Evolutionary conservation across 2,888 invertebrate genomes (phyloP).

Genomic region (Clepsis dumicolana): DNA sequence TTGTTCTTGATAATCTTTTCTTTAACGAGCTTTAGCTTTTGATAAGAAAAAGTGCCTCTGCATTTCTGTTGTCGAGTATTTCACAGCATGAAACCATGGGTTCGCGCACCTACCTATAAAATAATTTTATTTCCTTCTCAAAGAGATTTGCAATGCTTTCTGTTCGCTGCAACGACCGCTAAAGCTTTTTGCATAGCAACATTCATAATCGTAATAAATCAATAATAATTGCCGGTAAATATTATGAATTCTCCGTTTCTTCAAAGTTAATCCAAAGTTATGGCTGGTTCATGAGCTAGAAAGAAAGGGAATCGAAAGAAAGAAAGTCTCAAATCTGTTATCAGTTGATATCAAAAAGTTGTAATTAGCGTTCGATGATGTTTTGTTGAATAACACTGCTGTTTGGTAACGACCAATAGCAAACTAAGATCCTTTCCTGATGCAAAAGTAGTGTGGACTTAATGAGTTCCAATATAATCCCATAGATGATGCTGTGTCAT

Average conservation of each 20-base stretch:
- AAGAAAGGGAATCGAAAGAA: too few species aligned
- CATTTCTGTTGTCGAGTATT: background rate
- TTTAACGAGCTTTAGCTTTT: background rate
- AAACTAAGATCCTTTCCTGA: too few species aligned
- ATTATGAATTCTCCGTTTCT: background rate
- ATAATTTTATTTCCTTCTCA: conserved; percentile 2
- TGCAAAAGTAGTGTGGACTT: too few species aligned
- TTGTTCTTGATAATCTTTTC: background rate
- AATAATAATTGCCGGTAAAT: background rate
- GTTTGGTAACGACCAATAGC: too few species aligned
- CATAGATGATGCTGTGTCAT: too few species aligned
- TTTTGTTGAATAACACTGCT: too few species aligned
- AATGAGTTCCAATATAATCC: too few species aligned
- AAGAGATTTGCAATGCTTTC: background rate
- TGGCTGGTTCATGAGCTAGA: too few species aligned
- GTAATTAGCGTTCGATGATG: too few species aligned
- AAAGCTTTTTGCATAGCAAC: background rate
- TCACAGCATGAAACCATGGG: background rate
- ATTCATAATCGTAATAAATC: background rate
- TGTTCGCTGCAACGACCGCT: background rate
- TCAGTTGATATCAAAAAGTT: too few species aligned
- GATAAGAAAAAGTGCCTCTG: background rate
- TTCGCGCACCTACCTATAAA: background rate
- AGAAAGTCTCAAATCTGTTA: too few species aligned
- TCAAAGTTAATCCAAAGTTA: too few species aligned